Conservation (phyloP, 2,797 vertebrate species). For the Sparidentex hasta region DNA sequence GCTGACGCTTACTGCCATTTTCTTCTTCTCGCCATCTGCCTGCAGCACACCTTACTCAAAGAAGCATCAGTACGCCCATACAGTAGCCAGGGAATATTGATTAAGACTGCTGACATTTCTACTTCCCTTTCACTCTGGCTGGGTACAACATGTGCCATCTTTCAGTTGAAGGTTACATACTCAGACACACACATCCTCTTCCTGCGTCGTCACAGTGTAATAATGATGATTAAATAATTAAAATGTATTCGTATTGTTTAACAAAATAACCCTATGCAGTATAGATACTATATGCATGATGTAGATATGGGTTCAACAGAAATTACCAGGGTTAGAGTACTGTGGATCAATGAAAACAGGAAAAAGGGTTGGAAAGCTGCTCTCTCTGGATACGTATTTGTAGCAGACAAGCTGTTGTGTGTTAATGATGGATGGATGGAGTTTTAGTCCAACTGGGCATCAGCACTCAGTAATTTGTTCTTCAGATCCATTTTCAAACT, state of each 20-base stretch:
- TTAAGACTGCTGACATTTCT: slow-evolving; percentile 77
- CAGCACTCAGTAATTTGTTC: not conserved
- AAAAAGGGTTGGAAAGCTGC: not conserved
- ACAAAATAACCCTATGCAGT: not conserved
- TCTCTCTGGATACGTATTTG: not conserved
- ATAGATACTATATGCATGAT: not conserved
- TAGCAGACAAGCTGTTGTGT: not conserved
- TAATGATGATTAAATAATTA: not conserved
- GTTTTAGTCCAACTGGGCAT: not conserved
- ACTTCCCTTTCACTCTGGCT: slow-evolving; percentile 51
- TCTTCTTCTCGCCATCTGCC: slow-evolving; percentile 53
- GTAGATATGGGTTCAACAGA: not conserved
- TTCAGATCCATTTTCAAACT: not conserved
- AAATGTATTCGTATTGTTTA: not conserved
- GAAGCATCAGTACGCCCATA: slow-evolving; percentile 42
- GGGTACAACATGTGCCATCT: slow-evolving; percentile 31
- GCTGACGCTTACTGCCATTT: slow-evolving; percentile 55
- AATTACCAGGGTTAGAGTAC: not conserved
- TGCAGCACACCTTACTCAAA: slow-evolving; percentile 62
- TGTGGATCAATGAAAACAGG: not conserved
- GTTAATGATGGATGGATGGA: not conserved
- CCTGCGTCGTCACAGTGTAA: not conserved
- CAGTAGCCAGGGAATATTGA: slow-evolving; percentile 66
- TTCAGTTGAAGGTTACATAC: slow-evolving; percentile 23
- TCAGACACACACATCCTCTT: not conserved